These are phyloP conservation scores for Drosophila melanosoma DNA, from an alignment of 2,888 invertebrate genomes.

Conservation along the genomic window DNA sequence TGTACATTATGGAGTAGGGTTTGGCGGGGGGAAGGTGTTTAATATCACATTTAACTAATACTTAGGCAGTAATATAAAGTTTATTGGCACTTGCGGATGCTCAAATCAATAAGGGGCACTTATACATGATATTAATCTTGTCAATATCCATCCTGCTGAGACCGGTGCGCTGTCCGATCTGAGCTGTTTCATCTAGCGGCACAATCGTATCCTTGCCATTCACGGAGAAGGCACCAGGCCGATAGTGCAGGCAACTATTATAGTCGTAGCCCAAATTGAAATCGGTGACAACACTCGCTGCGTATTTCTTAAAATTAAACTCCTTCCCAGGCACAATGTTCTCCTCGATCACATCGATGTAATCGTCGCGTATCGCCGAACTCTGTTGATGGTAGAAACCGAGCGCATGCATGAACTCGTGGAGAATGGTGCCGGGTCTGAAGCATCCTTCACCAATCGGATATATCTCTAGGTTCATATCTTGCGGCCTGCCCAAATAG, in stretches of 20 bases:
- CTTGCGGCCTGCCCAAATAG: constrained; percentile 85
- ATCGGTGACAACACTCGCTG: constrained; percentile 86
- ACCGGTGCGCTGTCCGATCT: constrained; percentile 81
- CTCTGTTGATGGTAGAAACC: constrained; percentile 94
- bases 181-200: constrained; percentile 82
- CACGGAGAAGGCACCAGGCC: constrained; percentile 89
- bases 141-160: constrained; percentile 80
- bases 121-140: constrained; percentile 83
- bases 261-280: constrained; percentile 91
- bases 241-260: constrained; percentile 92
- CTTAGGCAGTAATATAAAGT: constrained; percentile 22
- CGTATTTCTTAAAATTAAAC: constrained; percentile 89
- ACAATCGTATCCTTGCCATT: constrained; percentile 90
- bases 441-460: constrained; percentile 82
- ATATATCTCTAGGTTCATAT: constrained; percentile 81
- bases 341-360: constrained; percentile 86
- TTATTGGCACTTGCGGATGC: background rate
- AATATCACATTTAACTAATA: constrained; percentile 65
- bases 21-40: background rate
- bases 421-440: constrained; percentile 87
- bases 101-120: constrained; percentile 76
- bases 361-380: constrained; percentile 90
- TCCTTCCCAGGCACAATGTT: constrained; percentile 87
- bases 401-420: constrained; percentile 91
- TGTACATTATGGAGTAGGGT: background rate